Base-by-base conservation (phyloP, 1,140 invertebrate genomes). In the Charaxes varanes region DNA sequence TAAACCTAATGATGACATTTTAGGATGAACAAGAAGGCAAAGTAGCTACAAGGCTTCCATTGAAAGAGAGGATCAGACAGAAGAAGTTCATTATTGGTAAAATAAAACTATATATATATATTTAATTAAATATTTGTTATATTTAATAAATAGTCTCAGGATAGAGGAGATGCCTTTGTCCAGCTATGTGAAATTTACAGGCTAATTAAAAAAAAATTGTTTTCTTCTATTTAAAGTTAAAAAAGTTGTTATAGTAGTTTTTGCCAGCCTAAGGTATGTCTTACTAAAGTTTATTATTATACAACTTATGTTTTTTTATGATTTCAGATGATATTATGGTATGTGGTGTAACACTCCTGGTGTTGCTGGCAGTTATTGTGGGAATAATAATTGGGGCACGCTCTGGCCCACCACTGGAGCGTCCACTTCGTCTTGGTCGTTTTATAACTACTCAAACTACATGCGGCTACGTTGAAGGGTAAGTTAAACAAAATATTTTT, bases 401-500 rank as follows among this genome's bases (percentile, higher is more conserved):
- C 6, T 70, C 77, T n/a, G 80, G 62, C 72, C 42, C 86, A 71
- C 52, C 73, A 48, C 30, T 67, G 11, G 62, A 66, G 27, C 56
- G 59, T 3, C 59, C 62, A 33, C 67, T 51, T 65, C 80, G 55
- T 54, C 86, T 43, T 82, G 92, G 90, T n/a, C 89, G 88, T 40
- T 93, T 86, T 50, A 87, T 93, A 0, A 87, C 88, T 15, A 89
- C 93, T 0, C 86, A 90, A 12, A 94, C 93, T 6, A 86, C 90
- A 1, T 96, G 94, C 69, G 94, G 94, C 32, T 83, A 79, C 6
- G 90, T 95, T 10, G 88, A 94, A 82, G 94, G 94, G 88, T 90
- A 68, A 62, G 62, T 65, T 42, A n/a, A n/a, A n/a, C n/a, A n/a
- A n/a, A n/a, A n/a, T n/a, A 28, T 6, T 6, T 1, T 14, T 15